These are phyloP conservation scores for Crocodylus rhombifer DNA, from an alignment of 2,797 vertebrate genomes.

Conservation along the genomic window DNA sequence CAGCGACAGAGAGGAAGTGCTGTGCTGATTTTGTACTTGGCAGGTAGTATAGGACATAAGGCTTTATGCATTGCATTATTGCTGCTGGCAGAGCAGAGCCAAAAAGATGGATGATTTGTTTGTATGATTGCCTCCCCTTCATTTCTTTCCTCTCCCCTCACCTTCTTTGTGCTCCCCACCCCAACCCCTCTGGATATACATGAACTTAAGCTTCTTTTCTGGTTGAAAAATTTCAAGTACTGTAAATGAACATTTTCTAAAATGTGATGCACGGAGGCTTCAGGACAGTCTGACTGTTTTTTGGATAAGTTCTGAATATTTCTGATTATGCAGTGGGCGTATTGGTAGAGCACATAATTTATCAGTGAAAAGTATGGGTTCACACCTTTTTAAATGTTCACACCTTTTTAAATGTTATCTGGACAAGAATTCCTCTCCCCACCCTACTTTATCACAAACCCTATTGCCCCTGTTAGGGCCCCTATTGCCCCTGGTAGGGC, in stretches of 20 bases:
- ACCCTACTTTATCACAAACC: background rate
- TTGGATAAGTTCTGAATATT: background rate
- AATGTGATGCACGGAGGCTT: background rate
- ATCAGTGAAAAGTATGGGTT: background rate
- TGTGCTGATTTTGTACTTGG: constrained; percentile 32
- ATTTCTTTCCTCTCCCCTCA: constrained; percentile 26
- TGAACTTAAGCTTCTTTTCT: constrained; percentile 5
- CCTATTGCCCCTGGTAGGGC: background rate
- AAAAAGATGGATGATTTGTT: constrained; percentile 64
- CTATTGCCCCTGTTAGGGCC: background rate
- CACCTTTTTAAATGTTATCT: background rate
- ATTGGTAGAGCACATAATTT: background rate
- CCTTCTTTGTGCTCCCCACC: background rate
- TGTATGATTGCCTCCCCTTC: constrained; percentile 47
- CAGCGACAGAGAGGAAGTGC: background rate
- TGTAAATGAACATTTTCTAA: background rate
- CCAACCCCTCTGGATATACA: constrained; percentile 6
- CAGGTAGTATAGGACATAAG: constrained; percentile 13
- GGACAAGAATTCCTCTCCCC: background rate
- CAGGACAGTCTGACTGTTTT: background rate
- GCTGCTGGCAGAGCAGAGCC: constrained; percentile 27
- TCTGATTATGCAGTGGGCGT: fast-evolving
- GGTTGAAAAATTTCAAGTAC: background rate
- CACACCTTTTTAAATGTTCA: background rate
- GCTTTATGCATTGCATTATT: constrained; percentile 44